Base-by-base conservation (phyloP, 92 coral and sea anemone species). In the Blastomussa wellsi region DNA sequence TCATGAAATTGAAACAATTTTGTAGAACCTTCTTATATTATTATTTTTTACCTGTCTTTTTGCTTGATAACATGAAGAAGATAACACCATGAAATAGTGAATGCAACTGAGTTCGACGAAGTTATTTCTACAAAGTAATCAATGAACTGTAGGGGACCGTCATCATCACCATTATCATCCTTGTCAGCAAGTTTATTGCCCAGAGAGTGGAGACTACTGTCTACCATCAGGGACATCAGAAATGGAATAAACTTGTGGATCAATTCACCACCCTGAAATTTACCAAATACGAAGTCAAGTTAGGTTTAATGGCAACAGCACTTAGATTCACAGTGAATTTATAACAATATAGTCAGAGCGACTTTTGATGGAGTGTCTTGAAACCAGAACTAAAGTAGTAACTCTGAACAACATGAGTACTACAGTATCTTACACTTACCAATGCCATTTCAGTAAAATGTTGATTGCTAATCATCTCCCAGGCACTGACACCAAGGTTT, bases 381-480 rank as follows among this genome's bases (percentile, higher is more conserved):
- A n/a, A n/a, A n/a, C n/a, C n/a, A n/a, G n/a, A n/a, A n/a, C n/a
- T n/a, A n/a, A n/a, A n/a, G n/a, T n/a, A n/a, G n/a, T n/a, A n/a
- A n/a, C n/a, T n/a, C n/a, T n/a, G n/a, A n/a, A n/a, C n/a, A n/a
- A 29, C 36, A 67, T 0, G 49, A 3, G 7, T 7, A 41, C 44
- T 41, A 41, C 44, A 41, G 60, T 20, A 47, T 41, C n/a, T 10
- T 62, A 38, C 4, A 65, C 96, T 86, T 84, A 97, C 99, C 98
- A 95, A 81, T 29, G 93, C 89, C 36, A 77, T 76, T 73, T 97
- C 99, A 77, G 88, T 95, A 77, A 97, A 97, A 33, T 92, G 92
- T 38, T 97, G 99, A 67, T 93, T 95, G 32, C 94, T 94, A 76
- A 97, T 97, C 98, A 94, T 97, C 42, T 93, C 88, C 99, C 99